These are phyloP conservation scores for Enteromius thamalakanensis DNA, from an alignment of 2,797 vertebrate genomes.

Conservation along the genomic window DNA sequence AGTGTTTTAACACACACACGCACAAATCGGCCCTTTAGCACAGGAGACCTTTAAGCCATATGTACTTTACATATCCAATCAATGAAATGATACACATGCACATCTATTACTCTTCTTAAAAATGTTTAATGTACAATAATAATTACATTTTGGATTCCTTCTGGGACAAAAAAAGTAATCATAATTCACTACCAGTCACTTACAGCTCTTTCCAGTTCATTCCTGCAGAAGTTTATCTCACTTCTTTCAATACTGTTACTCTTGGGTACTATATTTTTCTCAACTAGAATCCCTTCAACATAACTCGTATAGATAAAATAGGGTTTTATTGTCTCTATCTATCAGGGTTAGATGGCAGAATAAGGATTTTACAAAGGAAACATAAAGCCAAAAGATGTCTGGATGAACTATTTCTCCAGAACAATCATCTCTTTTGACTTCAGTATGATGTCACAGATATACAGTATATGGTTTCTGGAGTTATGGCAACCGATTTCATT, in stretches of 20 bases:
- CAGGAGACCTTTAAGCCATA: not conserved
- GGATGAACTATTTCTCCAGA: not conserved
- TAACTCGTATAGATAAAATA: not conserved
- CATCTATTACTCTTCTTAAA: not conserved
- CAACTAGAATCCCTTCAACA: not conserved
- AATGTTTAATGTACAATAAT: not conserved
- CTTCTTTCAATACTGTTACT: constrained; percentile 25
- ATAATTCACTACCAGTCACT: not conserved
- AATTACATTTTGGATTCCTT: not conserved
- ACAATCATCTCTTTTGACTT: constrained; percentile 3
- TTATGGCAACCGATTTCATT: not conserved
- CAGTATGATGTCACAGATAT: constrained; percentile 8
- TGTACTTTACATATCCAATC: not conserved
- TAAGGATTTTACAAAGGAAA: not conserved
- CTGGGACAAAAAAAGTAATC: not conserved
- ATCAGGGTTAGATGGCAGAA: constrained; percentile 7
- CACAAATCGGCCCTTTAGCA: not conserved
- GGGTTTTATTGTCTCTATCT: not conserved
- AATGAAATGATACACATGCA: not conserved
- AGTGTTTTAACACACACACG: not conserved
- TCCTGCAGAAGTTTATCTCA: not conserved
- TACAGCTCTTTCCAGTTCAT: constrained; percentile 1
- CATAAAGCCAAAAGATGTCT: not conserved
- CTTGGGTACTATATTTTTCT: not conserved
- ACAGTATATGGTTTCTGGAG: not conserved